These are phyloP conservation scores for Sisor rabdophorus DNA, from an alignment of 2,113 vertebrate species.

Conservation along the genomic window DNA sequence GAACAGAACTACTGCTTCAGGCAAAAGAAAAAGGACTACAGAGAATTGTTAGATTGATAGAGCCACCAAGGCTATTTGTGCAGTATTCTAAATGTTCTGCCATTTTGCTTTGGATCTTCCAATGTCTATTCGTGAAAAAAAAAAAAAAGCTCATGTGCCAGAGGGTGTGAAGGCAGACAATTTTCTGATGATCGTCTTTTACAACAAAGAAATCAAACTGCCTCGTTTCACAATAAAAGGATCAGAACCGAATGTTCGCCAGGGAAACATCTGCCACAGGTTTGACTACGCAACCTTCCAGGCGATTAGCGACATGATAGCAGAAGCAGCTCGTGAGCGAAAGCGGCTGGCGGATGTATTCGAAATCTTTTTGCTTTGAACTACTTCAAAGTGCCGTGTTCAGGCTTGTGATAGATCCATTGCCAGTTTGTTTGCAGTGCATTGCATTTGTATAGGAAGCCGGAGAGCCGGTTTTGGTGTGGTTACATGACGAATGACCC, in stretches of 20 bases:
- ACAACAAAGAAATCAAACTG: conserved; percentile 53
- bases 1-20: conserved; percentile 32
- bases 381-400: conserved; percentile 6
- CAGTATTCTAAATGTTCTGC: conserved; percentile 48
- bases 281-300: conserved; percentile 1
- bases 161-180: background rate
- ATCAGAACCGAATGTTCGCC: conserved; percentile 8
- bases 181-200: conserved; percentile 22
- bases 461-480: background rate
- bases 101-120: conserved; percentile 39
- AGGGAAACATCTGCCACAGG: conserved; percentile 6
- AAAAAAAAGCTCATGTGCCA: conserved; percentile 3
- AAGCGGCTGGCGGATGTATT: background rate
- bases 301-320: conserved; percentile 11
- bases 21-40: conserved; percentile 13
- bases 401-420: conserved; percentile 16
- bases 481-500: conserved; percentile 42
- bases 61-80: conserved; percentile 39
- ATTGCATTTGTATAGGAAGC: conserved; percentile 6
- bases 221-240: conserved; percentile 6
- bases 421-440: background rate
- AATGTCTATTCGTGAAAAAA: conserved; percentile 23
- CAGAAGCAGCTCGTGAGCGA: background rate
- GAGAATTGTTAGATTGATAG: conserved; percentile 41
- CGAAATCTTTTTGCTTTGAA: background rate